Evolutionary conservation across 2,113 vertebrate genomes (phyloP).

Genomic region (Promerops cafer): DNA sequence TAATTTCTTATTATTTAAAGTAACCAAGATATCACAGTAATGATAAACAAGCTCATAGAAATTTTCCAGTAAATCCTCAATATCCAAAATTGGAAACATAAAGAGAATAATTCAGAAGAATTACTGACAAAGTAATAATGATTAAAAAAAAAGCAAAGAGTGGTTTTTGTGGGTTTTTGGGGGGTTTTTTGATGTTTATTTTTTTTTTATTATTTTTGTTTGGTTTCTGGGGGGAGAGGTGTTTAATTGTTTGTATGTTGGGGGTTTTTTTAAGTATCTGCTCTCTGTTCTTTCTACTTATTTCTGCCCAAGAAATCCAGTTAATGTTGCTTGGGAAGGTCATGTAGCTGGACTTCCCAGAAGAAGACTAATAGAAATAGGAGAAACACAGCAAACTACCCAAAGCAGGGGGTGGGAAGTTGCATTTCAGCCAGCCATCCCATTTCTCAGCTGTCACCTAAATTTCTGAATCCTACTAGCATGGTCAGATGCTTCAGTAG

Average conservation of each 20-base stretch:
- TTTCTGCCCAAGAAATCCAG: background rate
- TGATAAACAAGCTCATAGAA: background rate
- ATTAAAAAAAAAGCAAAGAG: background rate
- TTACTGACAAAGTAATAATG: background rate
- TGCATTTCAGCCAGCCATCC: background rate
- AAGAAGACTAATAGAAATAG: background rate
- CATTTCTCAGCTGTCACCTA: background rate
- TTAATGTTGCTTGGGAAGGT: background rate
- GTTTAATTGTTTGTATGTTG: background rate
- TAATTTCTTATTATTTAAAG: background rate
- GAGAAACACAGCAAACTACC: background rate
- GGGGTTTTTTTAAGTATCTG: background rate
- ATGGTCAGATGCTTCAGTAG: background rate
- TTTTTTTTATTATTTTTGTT: background rate
- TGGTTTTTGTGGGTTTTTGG: too few relatives aligned
- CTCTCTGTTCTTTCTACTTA: background rate
- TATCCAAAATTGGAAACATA: background rate
- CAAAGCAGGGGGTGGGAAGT: background rate
- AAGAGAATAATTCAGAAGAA: background rate
- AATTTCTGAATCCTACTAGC: background rate
- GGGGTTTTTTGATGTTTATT: too few relatives aligned
- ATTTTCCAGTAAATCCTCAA: background rate
- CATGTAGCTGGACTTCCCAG: background rate
- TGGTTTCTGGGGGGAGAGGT: rapidly evolving
- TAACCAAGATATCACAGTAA: background rate